A percentile compares a stretch with the other conserved stretches of the same genome.
Evolutionary conservation across 1,140 invertebrate genomes (phyloP).

Genomic region (Drosophila suzukii): DNA sequence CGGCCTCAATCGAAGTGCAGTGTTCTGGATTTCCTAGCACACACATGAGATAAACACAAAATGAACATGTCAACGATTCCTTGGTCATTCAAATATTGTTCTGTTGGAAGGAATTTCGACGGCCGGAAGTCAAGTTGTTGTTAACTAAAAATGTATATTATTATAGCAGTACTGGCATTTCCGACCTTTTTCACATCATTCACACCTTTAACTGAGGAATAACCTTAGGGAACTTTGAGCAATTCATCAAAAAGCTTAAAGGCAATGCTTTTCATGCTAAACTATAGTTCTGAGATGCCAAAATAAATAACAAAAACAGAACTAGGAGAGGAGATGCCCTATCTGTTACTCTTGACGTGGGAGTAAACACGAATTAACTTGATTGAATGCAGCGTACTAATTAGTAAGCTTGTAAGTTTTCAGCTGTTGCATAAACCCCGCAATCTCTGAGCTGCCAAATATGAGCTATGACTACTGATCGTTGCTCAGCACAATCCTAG

Average conservation of each 20-base stretch:
- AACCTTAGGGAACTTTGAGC: too few species aligned
- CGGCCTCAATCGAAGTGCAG: neutral
- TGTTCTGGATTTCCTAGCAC: conserved; percentile 12
- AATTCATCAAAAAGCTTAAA: neutral
- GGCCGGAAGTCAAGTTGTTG: too few species aligned
- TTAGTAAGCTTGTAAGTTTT: conserved; percentile 3
- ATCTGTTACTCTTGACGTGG: neutral
- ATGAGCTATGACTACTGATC: conserved; percentile 39
- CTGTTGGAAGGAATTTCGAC: too few species aligned
- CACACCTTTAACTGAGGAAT: neutral
- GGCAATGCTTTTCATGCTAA: neutral
- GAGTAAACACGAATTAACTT: conserved; percentile 19
- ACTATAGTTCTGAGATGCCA: neutral
- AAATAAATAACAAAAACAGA: too few species aligned
- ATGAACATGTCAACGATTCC: too few species aligned
- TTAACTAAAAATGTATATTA: too few species aligned
- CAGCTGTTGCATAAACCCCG: conserved; percentile 21
- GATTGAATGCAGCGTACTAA: conserved; percentile 13
- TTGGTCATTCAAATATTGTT: too few species aligned
- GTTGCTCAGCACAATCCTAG: conserved; percentile 9
- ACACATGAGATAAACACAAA: too few species aligned
- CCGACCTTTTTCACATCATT: too few species aligned
- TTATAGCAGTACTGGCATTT: too few species aligned
- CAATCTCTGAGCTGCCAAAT: conserved; percentile 24
- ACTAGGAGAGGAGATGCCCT: neutral